Base-by-base conservation (phyloP, 1,140 invertebrate species). In the Oedothorax gibbosus region DNA sequence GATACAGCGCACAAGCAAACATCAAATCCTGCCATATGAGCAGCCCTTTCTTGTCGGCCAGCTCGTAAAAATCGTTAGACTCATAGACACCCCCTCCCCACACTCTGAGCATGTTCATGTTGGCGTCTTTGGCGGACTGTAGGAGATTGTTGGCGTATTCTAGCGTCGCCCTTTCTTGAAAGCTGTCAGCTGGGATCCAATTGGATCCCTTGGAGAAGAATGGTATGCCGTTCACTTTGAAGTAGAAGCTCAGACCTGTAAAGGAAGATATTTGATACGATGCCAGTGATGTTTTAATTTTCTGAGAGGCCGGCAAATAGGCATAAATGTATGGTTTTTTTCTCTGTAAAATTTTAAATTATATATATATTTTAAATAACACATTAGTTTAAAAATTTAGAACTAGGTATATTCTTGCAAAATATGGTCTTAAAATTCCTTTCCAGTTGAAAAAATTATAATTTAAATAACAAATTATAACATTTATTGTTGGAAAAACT, bases 1-100 rank as follows among this genome's bases (percentile, higher is more conserved):
- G 98, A 91, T 99, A 99, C 94, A 99, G 95, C 8, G 94, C 92
- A 89, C 97, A 99, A 0, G 98, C 98, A 90, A 99, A 99, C 95
- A 99, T 98, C 86, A 99, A 94, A 90, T 99, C 97, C 91, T 89
- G 89, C 89, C 89, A 89, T 72, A 89, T 88, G 6, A 89, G 51
- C 11, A 89, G 86, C 6, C 89, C 89, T 60, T 88, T 64, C 86
- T 91, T 87, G 88, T 92, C 91, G 79, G 91, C 91, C 50, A 95
- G 89, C 75, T 95, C 92, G 89, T 99, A 99, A 89, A 99, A 99
- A 51, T 93, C 92, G 86, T 99, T 96, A 0, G 93, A 93, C 89
- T 99, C 98, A 88, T 99, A 99, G 1, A 97, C 91, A 66, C 98
- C 98, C 57, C 98, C 98, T 21, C 98, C 98, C 98, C 98, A 99